These are phyloP conservation scores for Lacerta bilineata DNA, from an alignment of 2,797 vertebrate species.

Conservation along the genomic window DNA sequence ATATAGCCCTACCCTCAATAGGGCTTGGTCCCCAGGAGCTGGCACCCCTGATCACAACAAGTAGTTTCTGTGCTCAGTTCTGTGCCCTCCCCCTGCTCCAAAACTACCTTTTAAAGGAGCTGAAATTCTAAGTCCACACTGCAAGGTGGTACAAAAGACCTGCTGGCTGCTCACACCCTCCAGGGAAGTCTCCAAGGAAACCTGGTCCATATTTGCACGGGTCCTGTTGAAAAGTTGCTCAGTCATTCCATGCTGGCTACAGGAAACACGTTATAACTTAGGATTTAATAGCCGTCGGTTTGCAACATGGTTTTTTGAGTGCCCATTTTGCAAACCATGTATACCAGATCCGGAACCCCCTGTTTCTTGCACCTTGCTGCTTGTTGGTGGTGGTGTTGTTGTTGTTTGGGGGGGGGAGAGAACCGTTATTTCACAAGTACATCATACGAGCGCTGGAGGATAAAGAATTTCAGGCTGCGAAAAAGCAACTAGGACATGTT, in stretches of 20 bases:
- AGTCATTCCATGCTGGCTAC: not conserved
- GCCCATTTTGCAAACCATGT: not conserved
- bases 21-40: too few relatives aligned
- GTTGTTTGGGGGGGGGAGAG: not conserved
- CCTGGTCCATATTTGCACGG: not conserved
- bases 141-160: not conserved
- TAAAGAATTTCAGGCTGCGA: not conserved
- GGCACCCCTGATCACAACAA: not conserved
- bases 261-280: not conserved
- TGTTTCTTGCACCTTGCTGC: not conserved
- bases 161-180: not conserved
- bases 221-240: not conserved
- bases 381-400: too few relatives aligned
- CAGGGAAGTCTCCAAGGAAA: not conserved
- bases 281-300: not conserved
- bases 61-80: not conserved
- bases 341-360: not conserved
- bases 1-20: not conserved
- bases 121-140: too few relatives aligned
- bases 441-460: not conserved
- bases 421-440: not conserved
- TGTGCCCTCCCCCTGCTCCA: too few relatives aligned
- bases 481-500: slow-evolving; percentile 4
- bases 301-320: not conserved
- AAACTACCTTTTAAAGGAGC: too few relatives aligned